Evolutionary conservation across 2,797 vertebrate species (phyloP).

Genomic region (Sorex maritimensis): DNA sequence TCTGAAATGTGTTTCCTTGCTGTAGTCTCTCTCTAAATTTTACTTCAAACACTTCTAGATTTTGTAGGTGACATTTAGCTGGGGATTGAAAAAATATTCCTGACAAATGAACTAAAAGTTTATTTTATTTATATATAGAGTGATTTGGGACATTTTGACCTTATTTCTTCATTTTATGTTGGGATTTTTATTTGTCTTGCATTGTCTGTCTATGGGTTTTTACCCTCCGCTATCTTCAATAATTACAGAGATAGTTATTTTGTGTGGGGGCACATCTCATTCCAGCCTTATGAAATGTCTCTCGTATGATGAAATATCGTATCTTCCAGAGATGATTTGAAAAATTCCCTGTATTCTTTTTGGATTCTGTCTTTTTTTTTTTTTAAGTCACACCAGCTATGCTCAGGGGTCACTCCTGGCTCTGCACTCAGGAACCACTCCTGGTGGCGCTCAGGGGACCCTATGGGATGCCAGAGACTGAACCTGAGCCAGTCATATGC

Average conservation of each 20-base stretch:
- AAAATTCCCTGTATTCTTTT: background rate
- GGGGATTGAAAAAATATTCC: constrained; percentile 11
- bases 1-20: background rate
- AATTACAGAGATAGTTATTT: background rate
- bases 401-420: no score
- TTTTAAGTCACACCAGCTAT: no score
- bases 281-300: no score
- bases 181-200: constrained; percentile 43
- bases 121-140: constrained; percentile 41
- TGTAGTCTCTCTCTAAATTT: background rate
- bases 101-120: constrained; percentile 54
- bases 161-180: background rate
- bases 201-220: background rate
- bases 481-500: no score
- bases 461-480: no score
- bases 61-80: background rate
- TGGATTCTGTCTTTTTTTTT: background rate
- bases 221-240: background rate
- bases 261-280: no score
- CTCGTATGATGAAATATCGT: no score
- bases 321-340: no score
- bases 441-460: no score
- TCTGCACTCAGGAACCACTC: no score
- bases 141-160: background rate
- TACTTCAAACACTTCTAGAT: constrained; percentile 19